Evolutionary conservation across 2,888 invertebrate genomes (phyloP), one percentile per base, ranked within the genome.

Genomic region (Oasisia sp.): DNA sequence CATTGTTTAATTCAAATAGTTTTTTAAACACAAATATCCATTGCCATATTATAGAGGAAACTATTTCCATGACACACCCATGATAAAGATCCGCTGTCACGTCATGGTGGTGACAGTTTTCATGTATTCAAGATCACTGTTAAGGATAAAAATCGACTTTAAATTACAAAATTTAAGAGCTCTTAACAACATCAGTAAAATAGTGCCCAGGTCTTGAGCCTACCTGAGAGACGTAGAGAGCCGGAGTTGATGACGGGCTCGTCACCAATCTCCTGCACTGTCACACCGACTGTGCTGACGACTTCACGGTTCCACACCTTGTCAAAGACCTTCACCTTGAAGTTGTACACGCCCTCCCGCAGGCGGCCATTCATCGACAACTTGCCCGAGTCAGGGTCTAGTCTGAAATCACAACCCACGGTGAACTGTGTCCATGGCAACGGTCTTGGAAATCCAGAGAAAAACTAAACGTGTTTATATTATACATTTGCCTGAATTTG

Each of bases 191-290:
- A 4, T 38, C 38, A 38, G 38, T 38, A 4, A 38, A 38, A 38
- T 38, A 4, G 38, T 38, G 2, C 38, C 4, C 38, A 38, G 38
- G 38, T 38, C 38, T 38, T 38, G 38, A 90, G n/a, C 90, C 91
- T 93, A 96, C 96, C 96, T 94, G 94, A 93, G 95, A 99, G 97
- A 94, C 99, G 97, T 92, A 99, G 98, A 0, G 99, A 99, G 1
- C 99, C 99, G 0, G 99, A 99, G 96, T 99, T 99, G 91, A 98
- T 97, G 32, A 99, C 98, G 32, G 99, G 99, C 95, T 99, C 99
- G 95, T 99, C 98, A 0, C 99, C 98, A 95, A 99, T 99, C 96
- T 98, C 98, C 0, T 98, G 98, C 0, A 99, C 99, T 8, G 44
- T 93, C 32, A 94, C 93, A 7, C 92, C 93, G 45, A 94, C 93